Conservation (phyloP, 1,140 invertebrate genomes). For the Conus ventricosus region DNA sequence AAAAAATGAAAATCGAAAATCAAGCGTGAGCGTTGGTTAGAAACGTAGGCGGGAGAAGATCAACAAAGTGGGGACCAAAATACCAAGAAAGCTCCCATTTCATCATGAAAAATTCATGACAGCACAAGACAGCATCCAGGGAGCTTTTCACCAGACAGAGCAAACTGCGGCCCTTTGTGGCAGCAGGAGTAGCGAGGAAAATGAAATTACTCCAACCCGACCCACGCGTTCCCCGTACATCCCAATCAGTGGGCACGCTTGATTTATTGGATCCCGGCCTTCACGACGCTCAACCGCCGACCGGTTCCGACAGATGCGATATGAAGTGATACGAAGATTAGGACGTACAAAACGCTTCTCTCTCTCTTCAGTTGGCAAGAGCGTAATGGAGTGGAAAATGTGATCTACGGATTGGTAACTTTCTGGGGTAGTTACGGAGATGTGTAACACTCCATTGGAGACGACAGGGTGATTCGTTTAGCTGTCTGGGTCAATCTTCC, state of each 20-base stretch:
- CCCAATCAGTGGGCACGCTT: background rate
- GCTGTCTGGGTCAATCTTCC: background rate
- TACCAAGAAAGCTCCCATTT: too few species aligned
- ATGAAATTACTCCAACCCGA: slow-evolving; percentile 3
- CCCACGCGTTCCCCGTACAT: background rate
- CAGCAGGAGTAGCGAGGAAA: background rate
- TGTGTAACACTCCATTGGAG: background rate
- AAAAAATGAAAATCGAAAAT: too few species aligned
- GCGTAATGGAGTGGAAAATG: background rate
- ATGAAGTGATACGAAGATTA: background rate
- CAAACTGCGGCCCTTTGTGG: background rate
- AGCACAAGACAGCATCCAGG: too few species aligned
- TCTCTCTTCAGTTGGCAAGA: background rate
- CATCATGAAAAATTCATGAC: background rate
- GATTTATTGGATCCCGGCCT: slow-evolving; percentile 16
- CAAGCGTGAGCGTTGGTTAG: background rate
- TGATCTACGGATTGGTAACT: background rate
- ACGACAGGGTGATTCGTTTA: background rate
- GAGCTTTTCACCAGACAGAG: too few species aligned
- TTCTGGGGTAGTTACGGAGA: background rate
- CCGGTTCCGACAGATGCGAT: background rate
- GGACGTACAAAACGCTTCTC: slow-evolving; percentile 2
- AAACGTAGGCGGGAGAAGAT: too few species aligned
- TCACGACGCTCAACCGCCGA: background rate
- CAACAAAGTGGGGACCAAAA: too few species aligned